Evolutionary conservation across 2,113 vertebrate genomes (phyloP).

Genomic region (Ophthalmolycus amberensis): DNA sequence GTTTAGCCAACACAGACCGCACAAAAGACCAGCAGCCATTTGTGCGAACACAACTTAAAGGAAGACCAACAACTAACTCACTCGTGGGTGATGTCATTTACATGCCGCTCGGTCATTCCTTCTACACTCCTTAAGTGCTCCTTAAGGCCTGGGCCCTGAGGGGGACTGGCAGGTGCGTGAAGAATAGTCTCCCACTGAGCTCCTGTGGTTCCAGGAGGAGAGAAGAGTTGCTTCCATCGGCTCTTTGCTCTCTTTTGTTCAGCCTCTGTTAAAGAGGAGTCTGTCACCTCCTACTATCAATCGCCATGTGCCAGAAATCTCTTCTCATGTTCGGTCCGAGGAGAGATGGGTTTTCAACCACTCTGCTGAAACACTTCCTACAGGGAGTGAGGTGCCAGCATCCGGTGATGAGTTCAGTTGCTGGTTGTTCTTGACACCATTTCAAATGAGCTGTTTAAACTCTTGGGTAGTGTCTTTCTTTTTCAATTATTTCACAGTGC

Average conservation of each 20-base stretch:
- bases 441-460: slow-evolving; percentile 66
- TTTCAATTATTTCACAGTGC: slow-evolving; percentile 48
- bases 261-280: slow-evolving; percentile 47
- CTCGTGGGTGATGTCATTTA: not conserved
- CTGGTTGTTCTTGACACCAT: slow-evolving; percentile 68
- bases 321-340: slow-evolving; percentile 51
- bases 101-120: not conserved
- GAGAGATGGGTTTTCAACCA: slow-evolving; percentile 69
- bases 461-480: slow-evolving; percentile 55
- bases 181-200: slow-evolving; percentile 28
- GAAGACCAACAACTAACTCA: not conserved
- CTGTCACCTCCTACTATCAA: slow-evolving; percentile 59
- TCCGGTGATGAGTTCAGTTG: slow-evolving; percentile 71
- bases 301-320: slow-evolving; percentile 57
- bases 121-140: not conserved
- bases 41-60: not conserved
- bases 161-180: slow-evolving; percentile 27
- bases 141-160: slow-evolving; percentile 39
- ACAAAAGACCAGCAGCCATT: not conserved
- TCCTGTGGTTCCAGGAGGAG: slow-evolving; percentile 32
- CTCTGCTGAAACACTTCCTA: slow-evolving; percentile 61
- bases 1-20: not conserved
- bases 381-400: slow-evolving; percentile 68
- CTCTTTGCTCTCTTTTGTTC: slow-evolving; percentile 35
- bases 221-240: slow-evolving; percentile 36